Evolutionary conservation across 2,888 invertebrate genomes (phyloP).

Genomic region (Ephialtes manifestator): DNA sequence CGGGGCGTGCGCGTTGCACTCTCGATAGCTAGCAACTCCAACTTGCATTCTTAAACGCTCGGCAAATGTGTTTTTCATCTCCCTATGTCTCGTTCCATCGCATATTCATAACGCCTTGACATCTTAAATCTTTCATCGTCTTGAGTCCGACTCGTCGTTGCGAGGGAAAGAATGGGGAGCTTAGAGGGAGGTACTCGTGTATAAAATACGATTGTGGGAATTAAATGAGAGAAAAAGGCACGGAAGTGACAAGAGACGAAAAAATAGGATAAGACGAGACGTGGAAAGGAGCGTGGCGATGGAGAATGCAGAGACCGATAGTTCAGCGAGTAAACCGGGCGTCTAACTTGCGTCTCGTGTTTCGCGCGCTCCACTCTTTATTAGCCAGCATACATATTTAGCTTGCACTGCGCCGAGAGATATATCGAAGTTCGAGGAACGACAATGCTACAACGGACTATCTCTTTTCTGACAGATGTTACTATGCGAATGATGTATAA

Average conservation of each 20-base stretch:
- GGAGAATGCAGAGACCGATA: slow-evolving; percentile 37
- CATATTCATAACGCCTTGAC: slow-evolving; percentile 61
- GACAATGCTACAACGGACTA: slow-evolving; percentile 7
- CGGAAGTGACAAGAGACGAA: background rate
- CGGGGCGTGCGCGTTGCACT: slow-evolving; percentile 24
- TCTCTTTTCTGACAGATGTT: slow-evolving; percentile 24
- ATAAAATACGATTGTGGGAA: background rate
- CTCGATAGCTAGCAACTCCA: background rate
- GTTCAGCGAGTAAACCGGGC: slow-evolving; percentile 46
- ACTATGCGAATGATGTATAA: background rate
- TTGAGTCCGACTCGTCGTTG: slow-evolving; percentile 8
- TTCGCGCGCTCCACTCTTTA: slow-evolving; percentile 36
- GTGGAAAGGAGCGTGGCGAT: background rate
- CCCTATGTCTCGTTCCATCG: slow-evolving; percentile 60
- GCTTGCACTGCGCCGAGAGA: slow-evolving; percentile 7
- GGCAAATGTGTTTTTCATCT: slow-evolving; percentile 66
- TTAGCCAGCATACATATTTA: slow-evolving; percentile 46
- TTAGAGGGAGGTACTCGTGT: background rate
- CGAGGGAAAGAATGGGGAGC: slow-evolving; percentile 18
- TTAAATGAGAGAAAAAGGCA: slow-evolving; percentile 17
- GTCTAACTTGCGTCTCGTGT: slow-evolving; percentile 41
- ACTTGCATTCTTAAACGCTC: slow-evolving; percentile 24
- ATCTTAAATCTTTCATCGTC: slow-evolving; percentile 65
- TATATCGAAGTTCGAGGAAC: slow-evolving; percentile 52
- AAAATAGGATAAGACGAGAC: slow-evolving; percentile 30